Base-by-base conservation (phyloP, 2,113 vertebrate species). In the Catharus minimus region DNA sequence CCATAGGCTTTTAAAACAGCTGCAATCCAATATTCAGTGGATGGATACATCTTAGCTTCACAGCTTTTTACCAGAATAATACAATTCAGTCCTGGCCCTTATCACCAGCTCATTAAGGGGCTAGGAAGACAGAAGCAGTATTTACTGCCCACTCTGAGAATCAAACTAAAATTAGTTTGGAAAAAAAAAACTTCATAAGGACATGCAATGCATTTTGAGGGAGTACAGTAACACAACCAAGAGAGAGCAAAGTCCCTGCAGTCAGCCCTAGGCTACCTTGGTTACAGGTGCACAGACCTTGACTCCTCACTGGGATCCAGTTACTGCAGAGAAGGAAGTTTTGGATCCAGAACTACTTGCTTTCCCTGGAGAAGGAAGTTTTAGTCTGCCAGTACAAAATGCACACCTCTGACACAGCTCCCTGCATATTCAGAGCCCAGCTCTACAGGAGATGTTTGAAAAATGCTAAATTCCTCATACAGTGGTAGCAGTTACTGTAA, bases 141-240 rank as follows among this genome's bases (percentile, higher is more conserved):
- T 47, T 64, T 64, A 57, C 24, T 61, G 57, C 10, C 32, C 26
- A 68, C 30, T 14, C 27, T 55, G 14, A 60, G 26, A 71, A 46
- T 30, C n/a, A 66, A 74, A 69, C 13, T 39, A 44, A 39, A 82
- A 67, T 28, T 44, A 50, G n/a, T 60, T 72, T 78, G 66, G 57
- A 68, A 56, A 13, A 36, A 36, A 36, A 52, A 86, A 39, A 26
- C 33, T 8, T 87, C 0, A 0, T 21, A 39, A 0, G 1, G n/a
- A 52, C 52, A 61, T 1, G 11, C 19, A 78, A 15, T 30, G 11
- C 9, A 20, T 78, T 84, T 67, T 81, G n/a, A 52, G 27, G 57
- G 22, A 72, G n/a, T 24, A 43, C 66, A 22, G 0, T 10, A 60
- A 74, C 8, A 24, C 0, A 5, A 62, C 4, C 43, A 78, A 56